These are phyloP conservation scores for Pavo muticus DNA, from an alignment of 2,113 vertebrate genomes.

Conservation along the genomic window DNA sequence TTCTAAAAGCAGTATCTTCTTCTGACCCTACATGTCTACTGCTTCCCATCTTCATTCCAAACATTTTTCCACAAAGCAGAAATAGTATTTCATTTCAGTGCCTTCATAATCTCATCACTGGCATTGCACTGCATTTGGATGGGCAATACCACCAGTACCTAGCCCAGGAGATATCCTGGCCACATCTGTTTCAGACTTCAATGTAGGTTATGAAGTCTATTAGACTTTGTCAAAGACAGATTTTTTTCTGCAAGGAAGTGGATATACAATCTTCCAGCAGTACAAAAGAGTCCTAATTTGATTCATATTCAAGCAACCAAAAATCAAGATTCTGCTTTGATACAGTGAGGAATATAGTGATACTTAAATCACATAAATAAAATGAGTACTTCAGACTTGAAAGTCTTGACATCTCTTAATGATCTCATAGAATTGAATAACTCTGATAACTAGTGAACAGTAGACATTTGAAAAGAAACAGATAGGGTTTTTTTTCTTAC, in stretches of 20 bases:
- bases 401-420: not conserved
- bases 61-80: not conserved
- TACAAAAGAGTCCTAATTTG: not conserved
- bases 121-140: not conserved
- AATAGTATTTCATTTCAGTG: accelerated
- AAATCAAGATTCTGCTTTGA: not conserved
- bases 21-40: not conserved
- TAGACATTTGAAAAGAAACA: not conserved
- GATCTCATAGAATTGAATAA: not conserved
- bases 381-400: not conserved
- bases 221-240: accelerated
- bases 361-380: not conserved
- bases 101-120: not conserved
- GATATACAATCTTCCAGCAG: not conserved
- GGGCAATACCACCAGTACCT: not conserved
- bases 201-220: not conserved
- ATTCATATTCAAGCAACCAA: not conserved
- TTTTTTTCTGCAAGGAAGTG: not conserved
- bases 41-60: not conserved
- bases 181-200: not conserved
- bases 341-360: not conserved
- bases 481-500: slow-evolving; percentile 63
- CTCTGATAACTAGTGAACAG: not conserved
- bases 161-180: not conserved
- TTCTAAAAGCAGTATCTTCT: not conserved